Evolutionary conservation across 2,797 vertebrate species (phyloP), one percentile per base, ranked within the genome.

Genomic region (Diceros bicornis): DNA sequence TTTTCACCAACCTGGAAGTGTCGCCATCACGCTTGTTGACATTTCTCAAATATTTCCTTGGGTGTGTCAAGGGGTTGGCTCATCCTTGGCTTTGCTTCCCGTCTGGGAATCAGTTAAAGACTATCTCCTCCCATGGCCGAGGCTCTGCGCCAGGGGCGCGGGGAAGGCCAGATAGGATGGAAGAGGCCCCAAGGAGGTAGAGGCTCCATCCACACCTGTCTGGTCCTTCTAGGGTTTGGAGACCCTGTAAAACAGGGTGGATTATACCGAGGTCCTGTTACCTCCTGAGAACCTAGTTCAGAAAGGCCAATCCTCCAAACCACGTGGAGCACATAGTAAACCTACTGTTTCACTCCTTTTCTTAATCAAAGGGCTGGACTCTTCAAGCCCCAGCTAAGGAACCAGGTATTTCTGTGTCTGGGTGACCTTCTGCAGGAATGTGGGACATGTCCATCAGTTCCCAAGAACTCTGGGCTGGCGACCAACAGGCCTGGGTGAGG

Each of bases 371-470:
- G 37, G 27, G 34, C 17, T 11, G 18, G 25, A 13, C 59, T 55
- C 0, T 8, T n/a, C 2, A 17, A 11, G 10, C 10, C 12, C 32
- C 32, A 10, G 7, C 7, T 10, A 20, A 27, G 20, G 57, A 50
- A 20, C 3, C 11, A 0, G 5, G 34, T n/a, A 17, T 55, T 29
- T 20, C 5, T 44, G 66, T 0, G 37, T 44, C 29, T 11, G 1
- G 9, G 61, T 17, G 52, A 11, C 13, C 14, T 11, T 79, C 12
- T 34, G 25, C 17, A 11, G 41, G 32, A 27, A 41, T 4, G 3
- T 0, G 4, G 6, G 74, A 2, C 0, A 0, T 8, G 23, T 37
- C 52, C 25, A 16, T 7, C 20, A 0, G 9, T 21, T 29, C 37
- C 34, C 1, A 7, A 34, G 29, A 23, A 52, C 23, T 64, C 59